Conservation (phyloP, 2,797 vertebrate genomes). For the Novumbra hubbsi region DNA sequence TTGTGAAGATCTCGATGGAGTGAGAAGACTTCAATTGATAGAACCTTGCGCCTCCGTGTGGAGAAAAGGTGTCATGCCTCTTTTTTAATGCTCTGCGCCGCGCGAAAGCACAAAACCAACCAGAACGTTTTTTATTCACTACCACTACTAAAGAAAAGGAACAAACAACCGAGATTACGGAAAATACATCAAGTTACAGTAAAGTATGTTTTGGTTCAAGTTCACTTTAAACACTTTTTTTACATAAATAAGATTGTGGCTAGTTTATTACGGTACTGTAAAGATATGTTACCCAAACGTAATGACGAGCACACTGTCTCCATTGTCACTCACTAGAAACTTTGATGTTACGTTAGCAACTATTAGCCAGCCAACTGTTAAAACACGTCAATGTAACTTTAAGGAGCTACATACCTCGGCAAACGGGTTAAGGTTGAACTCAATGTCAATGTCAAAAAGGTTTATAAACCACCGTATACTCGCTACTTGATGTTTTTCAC, state of each 20-base stretch:
- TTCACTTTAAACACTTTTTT: not conserved
- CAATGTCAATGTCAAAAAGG: not conserved
- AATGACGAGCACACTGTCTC: not conserved
- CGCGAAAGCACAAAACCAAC: no score
- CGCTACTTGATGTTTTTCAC: no score
- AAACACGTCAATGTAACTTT: not conserved
- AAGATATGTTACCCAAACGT: not conserved
- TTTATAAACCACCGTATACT: not conserved
- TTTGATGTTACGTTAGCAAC: not conserved
- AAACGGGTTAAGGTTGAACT: not conserved
- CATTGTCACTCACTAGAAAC: not conserved
- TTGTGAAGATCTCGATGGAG: no score
- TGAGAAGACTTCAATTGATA: no score
- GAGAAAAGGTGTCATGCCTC: no score
- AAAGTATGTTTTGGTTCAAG: not conserved
- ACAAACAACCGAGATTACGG: not conserved
- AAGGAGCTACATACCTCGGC: not conserved
- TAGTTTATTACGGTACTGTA: not conserved
- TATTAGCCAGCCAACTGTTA: not conserved
- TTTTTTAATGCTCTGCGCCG: no score
- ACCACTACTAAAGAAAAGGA: no score
- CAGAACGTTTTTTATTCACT: not conserved
- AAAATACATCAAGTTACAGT: not conserved
- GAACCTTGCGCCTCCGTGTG: no score
- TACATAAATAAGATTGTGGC: not conserved